Percentiles rank a stretch among this genome's conserved stretches.
Conservation (phyloP, 2,113 vertebrate species). For the Mustela lutreola region DNA sequence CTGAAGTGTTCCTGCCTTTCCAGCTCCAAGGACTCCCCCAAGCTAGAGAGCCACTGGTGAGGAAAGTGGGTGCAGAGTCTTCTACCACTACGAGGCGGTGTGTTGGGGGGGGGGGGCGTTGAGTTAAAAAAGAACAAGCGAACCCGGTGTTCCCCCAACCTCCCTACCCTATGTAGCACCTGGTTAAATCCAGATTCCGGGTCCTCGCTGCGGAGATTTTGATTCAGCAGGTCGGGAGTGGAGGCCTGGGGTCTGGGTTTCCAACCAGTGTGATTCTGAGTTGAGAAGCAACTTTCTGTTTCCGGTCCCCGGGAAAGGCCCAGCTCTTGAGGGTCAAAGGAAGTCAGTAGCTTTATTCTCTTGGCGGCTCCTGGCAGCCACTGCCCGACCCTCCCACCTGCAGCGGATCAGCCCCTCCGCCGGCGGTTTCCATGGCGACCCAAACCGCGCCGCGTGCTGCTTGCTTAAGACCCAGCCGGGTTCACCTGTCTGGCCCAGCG, state of each 20-base stretch:
- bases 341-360: rapidly evolving
- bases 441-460: rapidly evolving
- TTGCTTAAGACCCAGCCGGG: rapidly evolving
- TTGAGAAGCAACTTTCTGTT: background rate
- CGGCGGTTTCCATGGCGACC: conserved; percentile 57
- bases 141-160: background rate
- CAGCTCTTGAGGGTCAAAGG: background rate
- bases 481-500: background rate
- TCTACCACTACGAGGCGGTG: background rate
- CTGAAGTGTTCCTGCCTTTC: background rate
- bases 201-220: background rate
- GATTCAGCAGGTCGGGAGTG: background rate
- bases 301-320: rapidly evolving
- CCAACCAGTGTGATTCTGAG: background rate
- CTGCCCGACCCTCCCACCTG: rapidly evolving
- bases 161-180: background rate
- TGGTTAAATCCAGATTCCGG: background rate
- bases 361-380: rapidly evolving
- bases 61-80: background rate
- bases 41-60: background rate
- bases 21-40: background rate
- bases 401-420: rapidly evolving
- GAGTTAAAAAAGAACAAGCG: background rate
- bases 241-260: background rate
- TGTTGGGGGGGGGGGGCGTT: rapidly evolving